Evolutionary conservation across 1,140 invertebrate species (phyloP).

Genomic region (Papilio xuthus): DNA sequence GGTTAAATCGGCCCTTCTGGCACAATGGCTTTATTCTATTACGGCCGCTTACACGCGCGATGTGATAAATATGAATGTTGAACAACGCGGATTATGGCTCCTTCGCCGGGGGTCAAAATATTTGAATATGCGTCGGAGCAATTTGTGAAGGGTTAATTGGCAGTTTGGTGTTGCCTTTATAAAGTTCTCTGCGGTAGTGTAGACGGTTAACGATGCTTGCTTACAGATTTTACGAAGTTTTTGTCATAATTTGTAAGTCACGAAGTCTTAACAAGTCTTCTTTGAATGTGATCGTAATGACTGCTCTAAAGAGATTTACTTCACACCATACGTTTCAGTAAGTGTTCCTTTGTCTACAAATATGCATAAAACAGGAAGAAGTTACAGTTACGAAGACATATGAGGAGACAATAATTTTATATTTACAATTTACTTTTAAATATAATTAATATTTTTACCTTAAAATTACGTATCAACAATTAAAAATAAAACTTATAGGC

Average conservation of each 20-base stretch:
- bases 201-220: constrained; percentile 40
- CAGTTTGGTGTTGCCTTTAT: constrained; percentile 57
- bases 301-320: no score
- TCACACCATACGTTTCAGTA: no score
- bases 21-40: constrained; percentile 79
- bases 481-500: constrained; percentile 6
- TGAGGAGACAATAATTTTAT: no score
- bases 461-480: neutral
- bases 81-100: constrained; percentile 75
- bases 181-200: constrained; percentile 50
- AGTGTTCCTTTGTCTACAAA: no score
- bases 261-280: neutral
- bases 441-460: neutral
- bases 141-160: constrained; percentile 80
- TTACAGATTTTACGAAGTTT: neutral
- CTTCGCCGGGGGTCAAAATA: constrained; percentile 80
- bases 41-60: constrained; percentile 77
- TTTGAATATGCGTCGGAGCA: constrained; percentile 76
- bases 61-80: constrained; percentile 81
- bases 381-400: no score
- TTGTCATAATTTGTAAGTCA: constrained; percentile 3
- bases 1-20: constrained; percentile 76
- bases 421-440: no score
- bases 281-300: neutral
- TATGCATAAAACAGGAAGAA: no score